Evolutionary conservation across 2,113 vertebrate genomes (phyloP), one percentile per base, ranked within the genome.

Genomic region (Ancistrus triradiatus): DNA sequence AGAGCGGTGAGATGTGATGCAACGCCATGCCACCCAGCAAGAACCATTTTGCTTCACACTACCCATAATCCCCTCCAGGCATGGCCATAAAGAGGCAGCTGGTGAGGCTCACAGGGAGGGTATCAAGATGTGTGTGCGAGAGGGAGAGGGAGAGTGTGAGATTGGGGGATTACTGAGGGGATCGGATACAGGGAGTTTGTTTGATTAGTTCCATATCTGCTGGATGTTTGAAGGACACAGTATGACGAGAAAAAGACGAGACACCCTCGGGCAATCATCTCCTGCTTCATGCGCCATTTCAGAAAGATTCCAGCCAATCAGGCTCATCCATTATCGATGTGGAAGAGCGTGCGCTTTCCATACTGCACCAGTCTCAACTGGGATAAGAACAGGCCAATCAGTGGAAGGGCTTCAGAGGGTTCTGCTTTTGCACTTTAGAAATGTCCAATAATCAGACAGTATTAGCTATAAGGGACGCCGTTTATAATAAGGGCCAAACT

Each of bases 121-220:
- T n/a, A n/a, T n/a, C n/a, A n/a, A n/a, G n/a, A 37, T 50, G 64
- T 44, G 55, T 33, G 33, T 61, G 63, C 61, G 22, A 58, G 43
- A 19, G 28, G 66, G 40, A 43, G 52, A 11, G 25, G 28, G 40
- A 37, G 55, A 53, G 22, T 63, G 43, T 25, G 28, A 66, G 40
- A 43, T 59, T 15, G 25, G 28, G 40, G 46, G 55, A 53, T 59
- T 59, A 51, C 38, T 22, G 38, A 58, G n/a, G 13, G 51, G 33
- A 69, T 24, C 61, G 37, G 61, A 59, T 69, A 63, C 35, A 21
- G 40, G 31, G 43, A 48, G 57, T 63, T 61, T 72, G 58, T 63
- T 74, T 68, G 27, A 66, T 70, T 74, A 67, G 70, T 73, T 68
- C 65, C 66, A 68, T 56, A 66, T 61, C 25, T 65, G 37, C 50